A percentile compares a stretch with the other conserved stretches of the same genome.
Evolutionary conservation across 2,113 vertebrate genomes (phyloP).

Genomic region (Recurvirostra avosetta): DNA sequence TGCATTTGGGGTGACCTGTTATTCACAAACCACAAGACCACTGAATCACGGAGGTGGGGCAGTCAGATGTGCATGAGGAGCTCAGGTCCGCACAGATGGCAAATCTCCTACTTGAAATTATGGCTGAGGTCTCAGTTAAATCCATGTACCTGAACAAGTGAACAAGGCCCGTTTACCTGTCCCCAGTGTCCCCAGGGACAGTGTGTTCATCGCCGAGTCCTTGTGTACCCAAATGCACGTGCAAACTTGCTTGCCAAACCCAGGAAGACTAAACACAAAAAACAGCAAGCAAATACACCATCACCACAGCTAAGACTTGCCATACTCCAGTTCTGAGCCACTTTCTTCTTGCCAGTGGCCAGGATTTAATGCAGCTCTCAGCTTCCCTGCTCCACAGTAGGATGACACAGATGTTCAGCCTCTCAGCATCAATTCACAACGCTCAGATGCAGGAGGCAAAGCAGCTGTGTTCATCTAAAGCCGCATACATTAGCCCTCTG

Average conservation of each 20-base stretch:
- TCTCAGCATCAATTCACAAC: neutral
- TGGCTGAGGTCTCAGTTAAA: neutral
- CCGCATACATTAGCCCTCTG: neutral
- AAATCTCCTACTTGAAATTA: neutral
- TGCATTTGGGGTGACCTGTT: neutral
- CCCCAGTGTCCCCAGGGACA: neutral
- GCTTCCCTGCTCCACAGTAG: neutral
- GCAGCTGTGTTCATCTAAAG: neutral
- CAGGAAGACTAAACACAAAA: neutral
- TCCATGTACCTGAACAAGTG: accelerated
- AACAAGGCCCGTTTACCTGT: neutral
- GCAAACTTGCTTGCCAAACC: neutral
- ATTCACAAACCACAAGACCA: neutral
- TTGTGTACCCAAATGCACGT: neutral
- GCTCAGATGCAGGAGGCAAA: neutral
- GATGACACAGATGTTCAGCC: neutral
- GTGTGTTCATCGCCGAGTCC: accelerated
- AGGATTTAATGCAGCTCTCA: neutral
- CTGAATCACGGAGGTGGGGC: neutral
- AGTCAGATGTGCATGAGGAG: neutral
- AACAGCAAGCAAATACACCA: neutral
- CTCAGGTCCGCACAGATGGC: neutral
- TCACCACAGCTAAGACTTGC: neutral
- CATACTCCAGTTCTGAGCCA: neutral
- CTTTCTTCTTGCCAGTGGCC: neutral